Conservation (phyloP, 2,888 invertebrate genomes). For the Taphrorychus bicolor region DNA sequence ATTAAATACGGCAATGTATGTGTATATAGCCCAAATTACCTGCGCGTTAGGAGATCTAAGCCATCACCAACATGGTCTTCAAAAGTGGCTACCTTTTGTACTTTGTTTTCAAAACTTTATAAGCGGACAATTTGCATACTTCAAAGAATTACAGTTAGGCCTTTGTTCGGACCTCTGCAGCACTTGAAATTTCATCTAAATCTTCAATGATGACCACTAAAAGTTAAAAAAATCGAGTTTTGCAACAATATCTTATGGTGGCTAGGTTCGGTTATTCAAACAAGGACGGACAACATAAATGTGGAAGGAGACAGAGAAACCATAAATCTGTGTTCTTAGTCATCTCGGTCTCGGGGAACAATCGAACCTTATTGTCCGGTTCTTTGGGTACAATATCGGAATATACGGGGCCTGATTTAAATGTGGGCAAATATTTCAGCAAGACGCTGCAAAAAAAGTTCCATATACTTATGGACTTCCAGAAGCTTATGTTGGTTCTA, state of each 20-base stretch:
- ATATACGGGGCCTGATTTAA: background rate
- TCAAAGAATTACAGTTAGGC: background rate
- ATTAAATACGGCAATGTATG: constrained; percentile 62
- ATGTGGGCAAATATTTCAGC: background rate
- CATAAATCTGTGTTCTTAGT: background rate
- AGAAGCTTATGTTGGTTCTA: too few relatives aligned
- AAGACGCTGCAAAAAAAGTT: background rate
- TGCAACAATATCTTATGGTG: background rate
- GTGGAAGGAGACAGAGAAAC: background rate
- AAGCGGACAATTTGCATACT: background rate
- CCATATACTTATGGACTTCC: too few relatives aligned
- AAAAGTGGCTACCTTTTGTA: constrained; percentile 9
- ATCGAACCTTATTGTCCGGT: background rate
- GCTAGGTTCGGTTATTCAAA: background rate
- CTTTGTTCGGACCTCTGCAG: background rate
- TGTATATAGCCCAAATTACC: constrained; percentile 37
- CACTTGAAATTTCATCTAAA: background rate
- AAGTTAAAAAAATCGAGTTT: background rate
- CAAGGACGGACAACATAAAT: background rate
- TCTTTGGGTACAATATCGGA: background rate
- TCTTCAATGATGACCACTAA: too few relatives aligned
- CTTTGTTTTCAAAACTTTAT: constrained; percentile 7
- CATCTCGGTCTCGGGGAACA: background rate
- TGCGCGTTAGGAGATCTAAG: constrained; percentile 31
- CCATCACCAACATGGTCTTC: constrained; percentile 27